Percentiles rank a stretch among this genome's conserved stretches.
Evolutionary conservation across 2,113 vertebrate species (phyloP).

Genomic region (Carollia perspicillata): DNA sequence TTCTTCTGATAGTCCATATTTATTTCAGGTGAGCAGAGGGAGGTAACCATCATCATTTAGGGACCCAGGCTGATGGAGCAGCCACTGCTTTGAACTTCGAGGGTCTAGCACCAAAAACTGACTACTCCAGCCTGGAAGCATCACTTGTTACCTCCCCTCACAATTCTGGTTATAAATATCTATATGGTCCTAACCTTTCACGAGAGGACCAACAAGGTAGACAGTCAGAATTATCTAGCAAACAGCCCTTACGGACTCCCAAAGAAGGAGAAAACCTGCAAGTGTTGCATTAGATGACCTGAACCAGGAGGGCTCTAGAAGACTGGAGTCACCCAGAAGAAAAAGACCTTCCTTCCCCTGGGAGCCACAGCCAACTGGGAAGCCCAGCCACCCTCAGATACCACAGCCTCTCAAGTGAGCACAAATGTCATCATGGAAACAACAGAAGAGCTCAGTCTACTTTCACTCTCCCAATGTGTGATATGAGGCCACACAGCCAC

Average conservation of each 20-base stretch:
- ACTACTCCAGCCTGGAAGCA: neutral
- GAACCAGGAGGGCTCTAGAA: neutral
- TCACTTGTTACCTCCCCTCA: neutral
- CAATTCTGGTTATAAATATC: neutral
- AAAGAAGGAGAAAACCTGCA: neutral
- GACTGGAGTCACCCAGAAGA: neutral
- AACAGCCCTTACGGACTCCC: neutral
- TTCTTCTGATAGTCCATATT: neutral
- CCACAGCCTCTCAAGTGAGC: neutral
- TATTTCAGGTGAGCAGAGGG: neutral
- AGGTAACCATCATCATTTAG: neutral
- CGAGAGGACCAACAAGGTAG: neutral
- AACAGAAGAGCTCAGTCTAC: neutral
- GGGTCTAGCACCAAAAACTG: neutral
- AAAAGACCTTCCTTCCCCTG: neutral
- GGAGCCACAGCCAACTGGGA: neutral
- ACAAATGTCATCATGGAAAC: neutral
- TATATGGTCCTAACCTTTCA: neutral
- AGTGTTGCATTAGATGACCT: neutral
- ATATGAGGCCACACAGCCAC: neutral
- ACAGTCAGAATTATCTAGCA: neutral
- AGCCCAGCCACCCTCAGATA: neutral
- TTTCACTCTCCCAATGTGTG: neutral
- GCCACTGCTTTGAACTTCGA: neutral
- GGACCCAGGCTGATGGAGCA: neutral